These are phyloP conservation scores for Nestor notabilis DNA, from an alignment of 2,113 vertebrate genomes.

Conservation along the genomic window DNA sequence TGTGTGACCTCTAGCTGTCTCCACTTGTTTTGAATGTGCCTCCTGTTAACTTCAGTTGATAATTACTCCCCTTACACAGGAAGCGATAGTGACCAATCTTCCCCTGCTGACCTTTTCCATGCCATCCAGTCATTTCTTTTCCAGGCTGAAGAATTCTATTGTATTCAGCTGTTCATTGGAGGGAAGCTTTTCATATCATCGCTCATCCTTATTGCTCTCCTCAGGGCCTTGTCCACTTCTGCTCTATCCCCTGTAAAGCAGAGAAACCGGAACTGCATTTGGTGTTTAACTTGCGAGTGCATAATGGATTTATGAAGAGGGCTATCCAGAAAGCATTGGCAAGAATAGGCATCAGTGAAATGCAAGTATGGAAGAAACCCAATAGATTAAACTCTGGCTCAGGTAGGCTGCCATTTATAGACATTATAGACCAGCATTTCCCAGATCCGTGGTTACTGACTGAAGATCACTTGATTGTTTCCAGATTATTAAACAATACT, in stretches of 20 bases:
- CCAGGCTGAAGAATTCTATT: not conserved
- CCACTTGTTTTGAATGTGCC: not conserved
- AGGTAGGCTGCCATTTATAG: not conserved
- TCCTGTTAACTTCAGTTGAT: not conserved
- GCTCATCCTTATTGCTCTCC: not conserved
- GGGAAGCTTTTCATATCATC: not conserved
- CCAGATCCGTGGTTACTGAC: not conserved
- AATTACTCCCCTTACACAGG: not conserved
- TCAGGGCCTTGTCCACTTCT: not conserved
- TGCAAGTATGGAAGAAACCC: not conserved
- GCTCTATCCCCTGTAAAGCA: not conserved
- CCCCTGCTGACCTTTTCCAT: not conserved
- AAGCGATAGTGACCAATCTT: not conserved
- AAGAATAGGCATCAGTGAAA: not conserved
- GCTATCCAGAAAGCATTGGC: not conserved
- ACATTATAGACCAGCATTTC: not conserved
- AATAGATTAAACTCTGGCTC: not conserved
- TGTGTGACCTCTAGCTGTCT: not conserved
- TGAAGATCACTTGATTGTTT: not conserved
- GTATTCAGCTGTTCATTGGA: not conserved
- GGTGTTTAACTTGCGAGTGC: not conserved
- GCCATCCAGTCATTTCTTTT: not conserved
- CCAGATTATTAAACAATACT: not conserved
- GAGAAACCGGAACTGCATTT: not conserved
- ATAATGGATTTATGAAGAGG: not conserved